Evolutionary conservation across 2,888 invertebrate species (phyloP).

Genomic region (Dyspetes luteomarginatus): DNA sequence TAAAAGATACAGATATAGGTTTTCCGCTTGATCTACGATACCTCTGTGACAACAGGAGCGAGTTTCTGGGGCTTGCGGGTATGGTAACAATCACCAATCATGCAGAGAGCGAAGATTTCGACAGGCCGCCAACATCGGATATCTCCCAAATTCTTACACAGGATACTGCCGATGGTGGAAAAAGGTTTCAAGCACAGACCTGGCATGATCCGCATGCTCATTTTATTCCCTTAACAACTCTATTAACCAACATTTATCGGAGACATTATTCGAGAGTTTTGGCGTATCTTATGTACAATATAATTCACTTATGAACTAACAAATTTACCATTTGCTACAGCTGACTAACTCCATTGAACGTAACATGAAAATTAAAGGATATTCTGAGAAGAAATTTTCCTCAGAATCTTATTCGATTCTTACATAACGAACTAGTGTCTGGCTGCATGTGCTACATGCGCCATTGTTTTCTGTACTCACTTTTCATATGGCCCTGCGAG

Average conservation of each 20-base stretch:
- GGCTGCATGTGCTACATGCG: too few species aligned
- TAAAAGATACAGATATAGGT: constrained; percentile 50
- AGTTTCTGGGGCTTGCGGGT: constrained; percentile 89
- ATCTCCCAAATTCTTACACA: constrained; percentile 75
- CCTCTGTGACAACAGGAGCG: constrained; percentile 85
- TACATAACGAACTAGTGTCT: too few species aligned
- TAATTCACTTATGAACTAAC: constrained; percentile 10
- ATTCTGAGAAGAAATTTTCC: too few species aligned
- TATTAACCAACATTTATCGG: constrained; percentile 32
- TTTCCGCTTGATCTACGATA: constrained; percentile 67
- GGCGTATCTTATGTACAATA: constrained; percentile 16
- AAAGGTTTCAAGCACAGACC: constrained; percentile 78
- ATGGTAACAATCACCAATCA: constrained; percentile 89
- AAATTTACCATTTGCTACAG: constrained; percentile 8
- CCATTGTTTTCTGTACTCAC: too few species aligned
- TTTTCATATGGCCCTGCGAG: too few species aligned
- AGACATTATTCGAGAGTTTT: not conserved
- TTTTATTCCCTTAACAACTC: constrained; percentile 32
- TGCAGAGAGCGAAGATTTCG: constrained; percentile 85
- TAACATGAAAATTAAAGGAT: not conserved
- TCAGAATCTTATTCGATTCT: too few species aligned
- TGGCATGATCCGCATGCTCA: constrained; percentile 75
- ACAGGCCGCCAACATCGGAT: constrained; percentile 77
- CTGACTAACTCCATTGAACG: not conserved
- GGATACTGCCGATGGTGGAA: constrained; percentile 79